Percentiles rank a stretch among this genome's conserved stretches.
Conservation (phyloP, 2,888 invertebrate species). For the Agrotis segetum region DNA sequence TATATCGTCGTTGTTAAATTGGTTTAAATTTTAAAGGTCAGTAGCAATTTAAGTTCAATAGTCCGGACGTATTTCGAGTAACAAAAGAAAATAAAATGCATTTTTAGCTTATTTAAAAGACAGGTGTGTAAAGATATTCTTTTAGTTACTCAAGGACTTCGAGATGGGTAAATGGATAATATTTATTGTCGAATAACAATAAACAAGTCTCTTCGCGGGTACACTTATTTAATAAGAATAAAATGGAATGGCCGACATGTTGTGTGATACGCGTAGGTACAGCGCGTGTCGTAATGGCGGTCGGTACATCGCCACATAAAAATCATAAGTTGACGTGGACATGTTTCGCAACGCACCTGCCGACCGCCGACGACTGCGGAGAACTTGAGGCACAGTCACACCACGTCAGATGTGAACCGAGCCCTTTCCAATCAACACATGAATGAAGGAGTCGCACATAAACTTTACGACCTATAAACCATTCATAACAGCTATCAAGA, state of each 20-base stretch:
- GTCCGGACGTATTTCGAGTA: slow-evolving; percentile 58
- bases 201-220: slow-evolving; percentile 59
- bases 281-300: slow-evolving; percentile 83
- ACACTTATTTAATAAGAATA: slow-evolving; percentile 66
- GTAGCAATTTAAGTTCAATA: slow-evolving; percentile 59
- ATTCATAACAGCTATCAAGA: slow-evolving; percentile 62
- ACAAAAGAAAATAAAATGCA: slow-evolving; percentile 62
- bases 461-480: slow-evolving; percentile 68
- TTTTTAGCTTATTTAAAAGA: slow-evolving; percentile 61
- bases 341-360: slow-evolving; percentile 84
- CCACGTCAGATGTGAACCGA: slow-evolving; percentile 46
- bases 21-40: slow-evolving; percentile 58
- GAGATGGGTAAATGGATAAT: slow-evolving; percentile 65
- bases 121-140: slow-evolving; percentile 69
- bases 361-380: slow-evolving; percentile 61
- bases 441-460: slow-evolving; percentile 53
- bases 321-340: slow-evolving; percentile 81
- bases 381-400: slow-evolving; percentile 39
- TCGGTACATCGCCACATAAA: slow-evolving; percentile 79
- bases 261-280: slow-evolving; percentile 73
- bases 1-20: too few species aligned
- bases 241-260: slow-evolving; percentile 76
- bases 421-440: slow-evolving; percentile 57
- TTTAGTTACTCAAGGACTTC: slow-evolving; percentile 61
- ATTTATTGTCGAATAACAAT: slow-evolving; percentile 66